Evolutionary conservation across 2,113 vertebrate genomes (phyloP).

Genomic region (Chaenogobius annularis): DNA sequence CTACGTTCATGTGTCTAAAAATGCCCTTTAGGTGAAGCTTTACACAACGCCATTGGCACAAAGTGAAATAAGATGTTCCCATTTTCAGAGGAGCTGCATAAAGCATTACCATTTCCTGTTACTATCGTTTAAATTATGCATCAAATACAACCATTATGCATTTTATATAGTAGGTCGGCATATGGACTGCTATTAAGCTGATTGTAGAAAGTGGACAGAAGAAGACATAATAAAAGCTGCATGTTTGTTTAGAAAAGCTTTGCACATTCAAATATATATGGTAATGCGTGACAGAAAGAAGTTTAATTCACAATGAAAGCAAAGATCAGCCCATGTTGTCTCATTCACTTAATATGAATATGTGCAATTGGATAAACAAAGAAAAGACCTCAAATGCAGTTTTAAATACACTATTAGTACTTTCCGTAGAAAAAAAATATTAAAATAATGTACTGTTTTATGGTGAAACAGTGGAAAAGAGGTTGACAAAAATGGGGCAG

Average conservation of each 20-base stretch:
- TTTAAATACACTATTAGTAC: constrained; percentile 24
- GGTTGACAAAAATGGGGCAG: constrained; percentile 36
- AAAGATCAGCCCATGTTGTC: constrained; percentile 38
- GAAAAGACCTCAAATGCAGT: constrained; percentile 41
- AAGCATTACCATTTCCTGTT: constrained; percentile 11
- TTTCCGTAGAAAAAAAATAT: constrained; percentile 31
- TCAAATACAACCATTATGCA: constrained; percentile 20
- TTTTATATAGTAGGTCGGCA: constrained; percentile 16
- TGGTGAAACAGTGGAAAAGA: constrained; percentile 20
- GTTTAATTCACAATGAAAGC: constrained; percentile 23
- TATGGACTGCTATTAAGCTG: constrained; percentile 25
- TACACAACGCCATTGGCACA: background rate
- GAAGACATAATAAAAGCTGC: constrained; percentile 13
- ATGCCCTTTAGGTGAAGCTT: background rate
- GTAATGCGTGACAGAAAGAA: constrained; percentile 7
- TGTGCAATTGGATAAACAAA: constrained; percentile 36
- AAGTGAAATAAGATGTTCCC: constrained; percentile 9
- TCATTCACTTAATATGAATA: constrained; percentile 31
- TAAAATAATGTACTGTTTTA: constrained; percentile 36
- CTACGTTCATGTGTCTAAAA: background rate
- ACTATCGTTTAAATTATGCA: constrained; percentile 43
- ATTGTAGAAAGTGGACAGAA: constrained; percentile 23
- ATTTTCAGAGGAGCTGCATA: constrained; percentile 19
- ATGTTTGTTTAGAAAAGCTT: background rate
- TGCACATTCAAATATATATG: constrained; percentile 2